These are phyloP conservation scores for Gobionotothen gibberifrons DNA, from an alignment of 2,797 vertebrate genomes.

Conservation along the genomic window DNA sequence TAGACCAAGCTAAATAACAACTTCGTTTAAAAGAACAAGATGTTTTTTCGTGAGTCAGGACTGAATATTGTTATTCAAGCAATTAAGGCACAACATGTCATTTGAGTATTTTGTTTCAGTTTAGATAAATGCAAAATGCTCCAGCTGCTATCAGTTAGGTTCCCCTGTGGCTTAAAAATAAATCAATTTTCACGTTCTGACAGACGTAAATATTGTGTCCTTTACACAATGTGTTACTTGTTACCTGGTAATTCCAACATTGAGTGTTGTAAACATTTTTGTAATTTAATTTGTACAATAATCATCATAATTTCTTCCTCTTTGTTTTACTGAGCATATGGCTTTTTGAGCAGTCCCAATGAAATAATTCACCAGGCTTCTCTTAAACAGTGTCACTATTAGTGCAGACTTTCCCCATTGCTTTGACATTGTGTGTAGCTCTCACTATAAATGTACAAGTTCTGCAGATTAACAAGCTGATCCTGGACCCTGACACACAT, in stretches of 20 bases:
- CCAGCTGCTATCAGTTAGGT: conserved; percentile 60
- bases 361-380: conserved; percentile 1
- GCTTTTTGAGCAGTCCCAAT: neutral
- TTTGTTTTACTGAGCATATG: neutral
- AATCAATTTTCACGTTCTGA: conserved; percentile 52
- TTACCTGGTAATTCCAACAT: conserved; percentile 45
- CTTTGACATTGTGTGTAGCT: neutral
- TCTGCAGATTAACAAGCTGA: conserved; percentile 18
- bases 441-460: neutral
- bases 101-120: conserved; percentile 45
- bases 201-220: conserved; percentile 63
- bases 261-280: conserved; percentile 35
- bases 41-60: conserved; percentile 3
- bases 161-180: conserved; percentile 41
- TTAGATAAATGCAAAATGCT: conserved; percentile 37
- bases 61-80: conserved; percentile 13
- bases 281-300: conserved; percentile 2
- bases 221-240: conserved; percentile 51
- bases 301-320: neutral
- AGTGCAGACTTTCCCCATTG: neutral
- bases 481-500: conserved; percentile 24
- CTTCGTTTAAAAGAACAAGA: neutral
- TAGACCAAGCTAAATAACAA: neutral
- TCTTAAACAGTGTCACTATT: neutral
- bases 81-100: conserved; percentile 35